Conservation (phyloP, 2,113 vertebrate species). For the Physeter macrocephalus region DNA sequence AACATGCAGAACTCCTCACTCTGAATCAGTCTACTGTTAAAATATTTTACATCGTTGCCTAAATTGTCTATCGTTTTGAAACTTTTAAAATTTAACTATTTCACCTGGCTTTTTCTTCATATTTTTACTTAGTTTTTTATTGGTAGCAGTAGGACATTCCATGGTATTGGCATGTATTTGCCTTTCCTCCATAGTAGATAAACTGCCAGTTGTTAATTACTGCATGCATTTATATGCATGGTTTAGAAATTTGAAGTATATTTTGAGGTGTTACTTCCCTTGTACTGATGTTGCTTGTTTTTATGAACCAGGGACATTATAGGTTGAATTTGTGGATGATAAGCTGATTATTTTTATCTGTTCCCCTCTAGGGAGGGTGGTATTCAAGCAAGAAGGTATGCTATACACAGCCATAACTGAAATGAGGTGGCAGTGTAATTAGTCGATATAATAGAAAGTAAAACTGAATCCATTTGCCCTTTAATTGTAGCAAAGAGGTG, state of each 20-base stretch:
- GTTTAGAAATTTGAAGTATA: not conserved
- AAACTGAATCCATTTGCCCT: conserved; percentile 6
- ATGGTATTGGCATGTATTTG: not conserved
- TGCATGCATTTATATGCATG: not conserved
- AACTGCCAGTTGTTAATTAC: not conserved
- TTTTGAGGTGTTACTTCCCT: not conserved
- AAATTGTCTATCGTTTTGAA: not conserved
- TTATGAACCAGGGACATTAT: not conserved
- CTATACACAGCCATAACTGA: not conserved
- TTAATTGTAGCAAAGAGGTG: not conserved
- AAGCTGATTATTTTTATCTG: conserved; percentile 11
- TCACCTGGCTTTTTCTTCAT: not conserved
- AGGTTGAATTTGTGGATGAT: conserved; percentile 13
- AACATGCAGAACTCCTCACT: not conserved
- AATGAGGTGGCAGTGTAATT: conserved; percentile 16
- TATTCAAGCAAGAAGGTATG: not conserved
- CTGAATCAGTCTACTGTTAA: not conserved
- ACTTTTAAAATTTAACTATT: not conserved
- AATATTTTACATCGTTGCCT: not conserved
- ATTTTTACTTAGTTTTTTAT: not conserved
- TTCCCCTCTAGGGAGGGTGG: conserved; percentile 19
- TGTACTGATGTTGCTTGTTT: conserved; percentile 12
- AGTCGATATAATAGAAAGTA: conserved; percentile 6
- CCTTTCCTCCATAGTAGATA: not conserved
- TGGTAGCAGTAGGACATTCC: not conserved